Evolutionary conservation across 2,797 vertebrate species (phyloP).

Genomic region (Sebastes vulpes): DNA sequence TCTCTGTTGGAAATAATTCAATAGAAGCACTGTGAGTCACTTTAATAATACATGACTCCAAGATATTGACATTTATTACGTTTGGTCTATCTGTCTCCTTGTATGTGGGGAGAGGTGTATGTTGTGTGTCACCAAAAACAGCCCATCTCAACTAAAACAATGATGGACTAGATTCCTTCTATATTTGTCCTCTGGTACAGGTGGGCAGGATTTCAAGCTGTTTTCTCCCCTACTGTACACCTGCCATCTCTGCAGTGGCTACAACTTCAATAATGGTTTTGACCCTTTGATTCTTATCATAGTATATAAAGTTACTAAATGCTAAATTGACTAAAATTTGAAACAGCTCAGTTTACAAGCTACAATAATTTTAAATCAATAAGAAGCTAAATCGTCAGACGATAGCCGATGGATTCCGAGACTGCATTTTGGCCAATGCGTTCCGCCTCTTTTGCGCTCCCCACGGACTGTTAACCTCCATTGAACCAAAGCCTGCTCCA

Average conservation of each 20-base stretch:
- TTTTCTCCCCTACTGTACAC: not conserved
- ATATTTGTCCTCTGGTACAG: not conserved
- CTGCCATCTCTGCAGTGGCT: not conserved
- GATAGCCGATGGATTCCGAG: no score
- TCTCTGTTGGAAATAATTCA: constrained; percentile 39
- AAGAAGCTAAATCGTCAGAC: no score
- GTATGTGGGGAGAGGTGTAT: constrained; percentile 5
- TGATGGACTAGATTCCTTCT: not conserved
- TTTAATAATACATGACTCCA: constrained; percentile 49
- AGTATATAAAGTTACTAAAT: not conserved
- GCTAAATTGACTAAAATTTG: not conserved
- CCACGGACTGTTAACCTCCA: no score
- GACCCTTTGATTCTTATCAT: not conserved
- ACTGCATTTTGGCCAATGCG: no score
- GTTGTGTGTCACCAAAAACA: not conserved
- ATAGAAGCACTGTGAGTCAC: constrained; percentile 12
- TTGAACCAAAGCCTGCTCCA: no score
- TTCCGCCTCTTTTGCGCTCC: no score
- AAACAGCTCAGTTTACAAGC: not conserved
- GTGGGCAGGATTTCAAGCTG: not conserved
- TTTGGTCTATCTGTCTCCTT: constrained; percentile 22
- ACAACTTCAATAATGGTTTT: not conserved
- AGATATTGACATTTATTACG: constrained; percentile 33
- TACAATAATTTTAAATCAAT: no score
- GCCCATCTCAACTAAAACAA: not conserved